phyloP scores from a whole-genome alignment of 2,888 invertebrate genomes.

The Eulithis testata region DNA sequence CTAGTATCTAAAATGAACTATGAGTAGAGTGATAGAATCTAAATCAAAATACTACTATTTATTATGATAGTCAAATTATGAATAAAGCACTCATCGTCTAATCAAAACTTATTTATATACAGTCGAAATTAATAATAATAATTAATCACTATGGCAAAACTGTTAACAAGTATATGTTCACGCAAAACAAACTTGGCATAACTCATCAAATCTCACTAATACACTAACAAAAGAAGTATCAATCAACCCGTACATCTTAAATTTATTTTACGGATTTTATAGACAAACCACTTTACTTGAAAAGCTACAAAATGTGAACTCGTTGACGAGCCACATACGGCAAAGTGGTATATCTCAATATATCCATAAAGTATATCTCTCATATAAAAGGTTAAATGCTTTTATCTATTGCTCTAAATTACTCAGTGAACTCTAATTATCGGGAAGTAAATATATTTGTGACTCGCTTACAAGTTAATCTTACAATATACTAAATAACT shows the following conservation, averaged over 20 bases:
- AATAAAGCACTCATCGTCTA: constrained; percentile 75
- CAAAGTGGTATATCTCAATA: constrained; percentile 57
- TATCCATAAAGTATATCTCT: constrained; percentile 66
- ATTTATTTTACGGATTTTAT: constrained; percentile 50
- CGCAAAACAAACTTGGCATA: constrained; percentile 73
- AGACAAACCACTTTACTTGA: constrained; percentile 44
- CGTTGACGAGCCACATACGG: constrained; percentile 44
- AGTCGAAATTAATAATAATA: constrained; percentile 76
- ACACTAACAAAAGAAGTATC: constrained; percentile 60
- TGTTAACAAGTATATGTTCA: constrained; percentile 76
- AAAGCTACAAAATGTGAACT: constrained; percentile 45
- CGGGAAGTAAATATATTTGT: constrained; percentile 83
- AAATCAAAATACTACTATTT: constrained; percentile 54
- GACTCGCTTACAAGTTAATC: constrained; percentile 77
- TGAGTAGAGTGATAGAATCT: constrained; percentile 54
- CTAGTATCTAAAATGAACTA: constrained; percentile 60
- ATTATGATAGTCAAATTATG: constrained; percentile 52
- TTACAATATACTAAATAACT: constrained; percentile 82
- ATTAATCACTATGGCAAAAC: constrained; percentile 83
- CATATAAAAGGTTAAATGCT: constrained; percentile 81
- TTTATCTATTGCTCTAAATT: constrained; percentile 76
- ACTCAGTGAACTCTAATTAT: constrained; percentile 78
- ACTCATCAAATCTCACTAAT: constrained; percentile 70
- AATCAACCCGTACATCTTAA: constrained; percentile 64
- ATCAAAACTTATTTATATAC: constrained; percentile 80